phyloP scores from a whole-genome alignment of 2,113 vertebrate species.

The Phasianus colchicus region DNA sequence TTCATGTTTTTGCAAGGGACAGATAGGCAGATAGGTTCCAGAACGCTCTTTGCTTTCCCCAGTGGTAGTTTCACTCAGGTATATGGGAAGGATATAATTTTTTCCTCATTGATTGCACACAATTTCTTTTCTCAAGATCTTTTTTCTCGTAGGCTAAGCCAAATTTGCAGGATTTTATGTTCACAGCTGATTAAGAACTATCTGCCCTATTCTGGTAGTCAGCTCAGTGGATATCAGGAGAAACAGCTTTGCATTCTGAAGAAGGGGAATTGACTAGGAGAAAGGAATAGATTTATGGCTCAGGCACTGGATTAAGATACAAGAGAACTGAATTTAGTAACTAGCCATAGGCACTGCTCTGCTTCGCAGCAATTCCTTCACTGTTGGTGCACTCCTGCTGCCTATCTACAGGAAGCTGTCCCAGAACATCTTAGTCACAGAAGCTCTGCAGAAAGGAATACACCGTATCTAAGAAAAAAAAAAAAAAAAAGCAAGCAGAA shows the following conservation, averaged over 20 bases:
- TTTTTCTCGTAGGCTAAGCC: background rate
- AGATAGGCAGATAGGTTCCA: background rate
- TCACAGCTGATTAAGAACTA: background rate
- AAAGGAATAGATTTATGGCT: background rate
- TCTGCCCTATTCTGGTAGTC: background rate
- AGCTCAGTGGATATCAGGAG: background rate
- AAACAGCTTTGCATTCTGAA: background rate
- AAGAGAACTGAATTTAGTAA: background rate
- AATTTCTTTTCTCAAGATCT: background rate
- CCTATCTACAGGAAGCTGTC: background rate
- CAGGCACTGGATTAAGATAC: background rate
- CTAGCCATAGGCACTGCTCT: background rate
- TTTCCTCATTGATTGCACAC: background rate
- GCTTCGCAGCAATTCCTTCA: background rate
- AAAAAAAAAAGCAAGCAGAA: background rate
- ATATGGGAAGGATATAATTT: background rate
- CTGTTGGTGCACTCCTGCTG: background rate
- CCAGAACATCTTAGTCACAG: background rate
- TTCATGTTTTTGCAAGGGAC: background rate
- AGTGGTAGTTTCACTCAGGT: background rate
- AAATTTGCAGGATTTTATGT: fast-evolving
- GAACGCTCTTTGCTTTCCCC: background rate
- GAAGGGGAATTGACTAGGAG: background rate
- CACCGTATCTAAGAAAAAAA: background rate
- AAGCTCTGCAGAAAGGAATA: background rate